These are phyloP conservation scores for Parazoanthus atlanticus DNA, from an alignment of 92 coral and sea anemone genomes.

Conservation along the genomic window DNA sequence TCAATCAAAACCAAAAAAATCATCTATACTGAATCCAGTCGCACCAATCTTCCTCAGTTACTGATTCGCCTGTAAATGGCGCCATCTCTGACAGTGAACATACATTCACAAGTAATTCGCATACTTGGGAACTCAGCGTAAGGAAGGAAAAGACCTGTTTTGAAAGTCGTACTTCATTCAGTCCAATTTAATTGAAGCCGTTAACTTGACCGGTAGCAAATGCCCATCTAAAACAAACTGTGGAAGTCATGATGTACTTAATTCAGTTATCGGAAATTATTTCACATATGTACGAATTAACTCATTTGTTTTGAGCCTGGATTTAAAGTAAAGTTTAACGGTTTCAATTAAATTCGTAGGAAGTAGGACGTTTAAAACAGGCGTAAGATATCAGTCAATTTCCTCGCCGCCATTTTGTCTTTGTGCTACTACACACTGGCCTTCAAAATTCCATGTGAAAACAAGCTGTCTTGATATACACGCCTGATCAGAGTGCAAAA, in stretches of 20 bases:
- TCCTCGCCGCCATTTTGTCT: constrained; percentile 35
- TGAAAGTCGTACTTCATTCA: too few relatives aligned
- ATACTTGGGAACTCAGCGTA: neutral
- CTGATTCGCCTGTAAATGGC: constrained; percentile 5
- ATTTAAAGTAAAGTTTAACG: too few relatives aligned
- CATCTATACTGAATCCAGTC: neutral
- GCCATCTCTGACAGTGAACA: neutral
- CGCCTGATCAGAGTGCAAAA: too few relatives aligned
- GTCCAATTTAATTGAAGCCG: too few relatives aligned
- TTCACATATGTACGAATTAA: too few relatives aligned
- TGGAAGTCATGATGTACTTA: too few relatives aligned
- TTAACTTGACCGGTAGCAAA: too few relatives aligned
- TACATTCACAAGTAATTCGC: constrained; percentile 25
- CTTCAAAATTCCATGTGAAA: neutral
- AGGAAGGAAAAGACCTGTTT: constrained; percentile 33
- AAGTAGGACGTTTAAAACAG: too few relatives aligned
- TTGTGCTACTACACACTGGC: constrained; percentile 10
- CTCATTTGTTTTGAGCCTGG: too few relatives aligned
- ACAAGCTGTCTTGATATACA: neutral
- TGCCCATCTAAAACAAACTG: too few relatives aligned
- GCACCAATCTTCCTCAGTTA: neutral
- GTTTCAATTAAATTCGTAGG: too few relatives aligned
- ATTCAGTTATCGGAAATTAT: too few relatives aligned
- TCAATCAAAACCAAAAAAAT: neutral
- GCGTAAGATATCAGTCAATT: constrained; percentile 25